Conservation (phyloP, 2,888 invertebrate genomes). For the Tenthredo mesomela region DNA sequence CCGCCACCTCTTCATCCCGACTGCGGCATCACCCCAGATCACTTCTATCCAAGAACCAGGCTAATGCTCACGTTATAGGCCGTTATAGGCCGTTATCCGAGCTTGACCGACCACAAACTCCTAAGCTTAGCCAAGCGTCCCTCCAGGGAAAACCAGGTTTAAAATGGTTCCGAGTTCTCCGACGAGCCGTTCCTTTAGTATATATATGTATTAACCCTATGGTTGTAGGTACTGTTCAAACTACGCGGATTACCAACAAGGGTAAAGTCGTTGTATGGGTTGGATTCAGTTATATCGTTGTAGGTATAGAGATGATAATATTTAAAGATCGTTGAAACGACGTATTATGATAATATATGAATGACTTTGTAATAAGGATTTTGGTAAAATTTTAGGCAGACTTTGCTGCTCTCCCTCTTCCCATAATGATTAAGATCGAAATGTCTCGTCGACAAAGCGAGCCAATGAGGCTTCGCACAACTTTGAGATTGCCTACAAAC, state of each 20-base stretch:
- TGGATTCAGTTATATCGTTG: not conserved
- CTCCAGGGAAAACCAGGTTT: constrained; percentile 27
- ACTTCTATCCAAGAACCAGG: constrained; percentile 52
- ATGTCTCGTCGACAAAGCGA: constrained; percentile 58
- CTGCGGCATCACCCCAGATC: constrained; percentile 37
- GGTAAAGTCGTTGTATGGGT: not conserved
- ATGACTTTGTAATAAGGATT: constrained; percentile 9
- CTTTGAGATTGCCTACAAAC: constrained; percentile 69
- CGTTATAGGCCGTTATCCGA: constrained; percentile 60
- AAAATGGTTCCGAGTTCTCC: constrained; percentile 27
- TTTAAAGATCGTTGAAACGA: not conserved
- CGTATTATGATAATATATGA: not conserved
- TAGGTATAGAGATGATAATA: not conserved
- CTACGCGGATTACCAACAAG: constrained; percentile 4
- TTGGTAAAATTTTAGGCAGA: constrained; percentile 5
- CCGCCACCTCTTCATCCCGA: constrained; percentile 20
- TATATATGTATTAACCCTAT: not conserved
- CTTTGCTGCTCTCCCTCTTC: not conserved
- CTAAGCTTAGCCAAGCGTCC: constrained; percentile 39
- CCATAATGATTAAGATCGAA: constrained; percentile 51
- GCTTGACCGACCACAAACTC: constrained; percentile 60
- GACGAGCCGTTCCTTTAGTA: not conserved
- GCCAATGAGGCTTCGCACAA: constrained; percentile 62
- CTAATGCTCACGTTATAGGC: constrained; percentile 57
- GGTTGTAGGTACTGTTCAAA: not conserved